Base-by-base conservation (phyloP, 2,797 vertebrate genomes). In the Ficedula albicollis region DNA sequence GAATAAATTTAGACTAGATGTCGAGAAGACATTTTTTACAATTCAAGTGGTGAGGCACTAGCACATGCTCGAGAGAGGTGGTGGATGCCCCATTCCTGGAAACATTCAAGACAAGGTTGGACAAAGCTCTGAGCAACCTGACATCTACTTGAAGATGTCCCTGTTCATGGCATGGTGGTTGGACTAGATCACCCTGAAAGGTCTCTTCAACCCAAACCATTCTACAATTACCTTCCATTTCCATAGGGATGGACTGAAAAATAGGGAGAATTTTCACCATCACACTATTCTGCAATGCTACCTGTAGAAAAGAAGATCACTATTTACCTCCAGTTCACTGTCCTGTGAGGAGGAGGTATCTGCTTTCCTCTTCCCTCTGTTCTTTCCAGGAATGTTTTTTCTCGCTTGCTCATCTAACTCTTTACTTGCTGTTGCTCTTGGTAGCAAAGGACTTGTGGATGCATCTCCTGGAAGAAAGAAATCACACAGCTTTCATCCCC, bases 281-380 rank as follows among this genome's bases (percentile, higher is more conserved):
- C 46, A 38, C 32, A 14, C 23, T 49, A 8, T 26, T 60, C 64
- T 88, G 62, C 46, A 74, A 38, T 17, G 51, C 18, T 29, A 41
- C 44, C 64, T 73, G 11, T 21, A 73, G 72, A 52, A 96, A 90
- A 74, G 55, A 82, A 64, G 63, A 81, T 62, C 62, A 32, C 55
- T 74, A 38, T 90, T 73, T 97, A 99, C 99, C 98, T 99, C 99
- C 95, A 99, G 98, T 96, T 99, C 99, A 26, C 95, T 99, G 93
- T 99, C 99, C 63, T 99, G 96, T 11, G 99, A 97, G 17, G 98
- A 98, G 15, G 98, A 98, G 75, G 95, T 97, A 16, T 99, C 99
- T 5, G 99, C 99, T 98, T 99, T 99, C 97, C 98, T 98, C 96
- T 99, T 99, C 85, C 98, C 98, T 94, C 99, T 99, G 76, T 99